Evolutionary conservation across 1,140 invertebrate species (phyloP), one percentile per base, ranked within the genome.

Genomic region (Pachyrhynchus sulphureomaculatus): DNA sequence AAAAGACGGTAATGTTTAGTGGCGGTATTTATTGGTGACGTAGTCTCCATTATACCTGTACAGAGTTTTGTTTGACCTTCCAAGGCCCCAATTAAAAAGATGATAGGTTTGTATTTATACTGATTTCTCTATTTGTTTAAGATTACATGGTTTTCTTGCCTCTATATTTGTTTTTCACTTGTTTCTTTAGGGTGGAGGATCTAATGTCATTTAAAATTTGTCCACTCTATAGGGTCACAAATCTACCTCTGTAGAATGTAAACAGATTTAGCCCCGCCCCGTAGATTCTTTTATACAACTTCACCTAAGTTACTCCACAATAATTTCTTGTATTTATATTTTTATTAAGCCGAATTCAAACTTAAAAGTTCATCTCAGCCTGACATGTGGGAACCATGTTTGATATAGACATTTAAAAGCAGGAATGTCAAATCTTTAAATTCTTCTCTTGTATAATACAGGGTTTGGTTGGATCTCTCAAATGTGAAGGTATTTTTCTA

Each of bases 21-120:
- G 62, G 49, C 53, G 45, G 54, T 52, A 51, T 55, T 57, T 32
- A 42, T 48, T 66, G 51, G 59, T 66, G 55, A 62, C 58, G 64
- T 66, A 60, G 58, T 66, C 64, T 66, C 59, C 64, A 66, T 62
- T 66, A 58, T 62, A 66, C 59, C 64, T 62, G 64, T 54, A 39
- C 44, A 9, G 36, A 58, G 48, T 60, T 60, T 33, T 62, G 60
- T 55, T 18, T 51, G 58, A 66, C 54, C 58, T 66, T 66, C 20
- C 59, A 63, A 63, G 61, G 61, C 61, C 52, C 44, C 49, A 62
- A 62, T 62, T 61, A 62, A 63, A 63, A 63, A 63, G 53, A 63
- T 63, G 59, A 58, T 49, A 62, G 64, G 45, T 66, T 56, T 55
- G 54, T 58, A 15, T 23, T 36, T 13, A 24, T 26, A 42, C 57